These are phyloP conservation scores for Trypoxylon attenuatum DNA, from an alignment of 2,888 invertebrate species.

Conservation along the genomic window DNA sequence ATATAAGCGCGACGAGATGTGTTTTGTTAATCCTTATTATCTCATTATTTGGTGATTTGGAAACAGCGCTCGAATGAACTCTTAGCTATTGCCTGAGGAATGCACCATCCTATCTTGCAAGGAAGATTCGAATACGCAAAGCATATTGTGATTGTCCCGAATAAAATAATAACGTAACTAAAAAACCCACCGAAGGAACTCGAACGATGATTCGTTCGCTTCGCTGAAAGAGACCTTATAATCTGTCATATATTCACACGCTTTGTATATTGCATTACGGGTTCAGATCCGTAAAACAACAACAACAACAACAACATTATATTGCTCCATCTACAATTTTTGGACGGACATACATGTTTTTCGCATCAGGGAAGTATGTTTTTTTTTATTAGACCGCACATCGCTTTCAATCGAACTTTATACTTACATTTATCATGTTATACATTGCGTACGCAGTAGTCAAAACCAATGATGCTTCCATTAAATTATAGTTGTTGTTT, in stretches of 20 bases:
- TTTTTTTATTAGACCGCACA: not conserved
- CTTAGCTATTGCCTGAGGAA: slow-evolving; percentile 50
- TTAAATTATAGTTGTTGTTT: too few species aligned
- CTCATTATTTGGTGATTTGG: slow-evolving; percentile 40
- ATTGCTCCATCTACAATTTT: too few species aligned
- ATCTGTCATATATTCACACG: slow-evolving; percentile 3
- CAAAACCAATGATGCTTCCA: too few species aligned
- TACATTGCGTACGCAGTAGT: too few species aligned
- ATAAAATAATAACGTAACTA: not conserved
- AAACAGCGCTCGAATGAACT: slow-evolving; percentile 54
- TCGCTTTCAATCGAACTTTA: too few species aligned
- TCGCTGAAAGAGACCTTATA: slow-evolving; percentile 25
- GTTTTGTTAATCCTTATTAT: slow-evolving; percentile 9
- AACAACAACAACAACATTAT: not conserved
- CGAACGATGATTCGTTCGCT: slow-evolving; percentile 3
- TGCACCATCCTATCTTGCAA: slow-evolving; percentile 48
- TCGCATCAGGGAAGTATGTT: too few species aligned
- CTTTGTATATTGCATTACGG: slow-evolving; percentile 31
- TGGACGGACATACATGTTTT: too few species aligned
- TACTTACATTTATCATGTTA: too few species aligned
- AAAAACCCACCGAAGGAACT: too few species aligned
- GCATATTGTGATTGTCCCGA: not conserved
- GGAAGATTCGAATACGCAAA: slow-evolving; percentile 42
- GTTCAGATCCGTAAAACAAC: not conserved
- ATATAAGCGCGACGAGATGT: too few species aligned